Base-by-base conservation (phyloP, 2,113 vertebrate species). In the Barbus barbus region DNA sequence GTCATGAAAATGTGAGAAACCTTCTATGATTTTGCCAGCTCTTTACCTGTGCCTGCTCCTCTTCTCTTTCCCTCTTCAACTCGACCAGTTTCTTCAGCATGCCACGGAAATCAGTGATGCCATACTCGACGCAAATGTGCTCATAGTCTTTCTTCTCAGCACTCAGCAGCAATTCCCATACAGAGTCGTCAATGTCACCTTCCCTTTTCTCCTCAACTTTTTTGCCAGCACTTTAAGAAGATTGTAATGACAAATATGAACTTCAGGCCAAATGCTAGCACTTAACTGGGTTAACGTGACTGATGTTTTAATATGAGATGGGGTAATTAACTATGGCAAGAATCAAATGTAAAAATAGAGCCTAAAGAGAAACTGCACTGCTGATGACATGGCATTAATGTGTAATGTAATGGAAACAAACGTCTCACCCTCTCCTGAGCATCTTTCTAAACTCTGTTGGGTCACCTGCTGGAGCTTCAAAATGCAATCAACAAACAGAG, bases 91-190 rank as follows among this genome's bases (percentile, higher is more conserved):
- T 96, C 65, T 89, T 97, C 88, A 98, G 92, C 96, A 98, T 96
- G 9, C 95, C 93, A 3, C 97, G 95, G 90, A 96, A 98, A 91
- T 98, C 92, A 5, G 90, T 95, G 86, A 98, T 92, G 13, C 95
- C 93, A 0, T 96, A 94, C 3, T 97, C 95, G 0, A 78, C 0
- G 86, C 97, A 98, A 89, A 98, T 96, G 12, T 65, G 81, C 88
- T 98, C 97, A 1, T 98, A 98, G 91, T 99, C 96, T 88, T 93
- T 98, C 72, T 88, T 96, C 9, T 98, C 95, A 6, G 96, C 95
- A 1, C 95, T 94, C 56, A 97, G 88, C 83, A 98, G 89, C 69
- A 98, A 90, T 87, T 98, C 96, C 96, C 95, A 97, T 56, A 98
- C 89, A 44, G 94, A 93, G n/a, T 95, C 95, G 0, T 92, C 91